Evolutionary conservation across 2,888 invertebrate genomes (phyloP), one percentile per base, ranked within the genome.

Genomic region (Callimorpha dominula): DNA sequence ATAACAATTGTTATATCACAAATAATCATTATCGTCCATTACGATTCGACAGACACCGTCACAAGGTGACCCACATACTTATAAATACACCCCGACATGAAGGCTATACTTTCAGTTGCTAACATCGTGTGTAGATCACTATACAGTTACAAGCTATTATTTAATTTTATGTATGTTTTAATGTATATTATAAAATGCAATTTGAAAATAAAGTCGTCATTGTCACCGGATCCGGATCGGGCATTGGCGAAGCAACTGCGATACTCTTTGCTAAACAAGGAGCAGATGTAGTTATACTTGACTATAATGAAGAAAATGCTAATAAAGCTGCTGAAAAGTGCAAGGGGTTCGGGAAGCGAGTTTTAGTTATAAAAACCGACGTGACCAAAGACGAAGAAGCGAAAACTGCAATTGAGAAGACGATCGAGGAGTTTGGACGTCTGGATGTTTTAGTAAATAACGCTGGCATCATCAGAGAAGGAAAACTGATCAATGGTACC

Each of bases 381-480:
- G 77, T 91, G 17, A 73, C 87, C 3, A 87, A 86, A 66, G 87
- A 87, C 5, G 81, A 85, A 8, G 87, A 90, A 31, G 79, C 78
- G 0, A 82, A 79, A 20, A 76, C 70, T 9, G 78, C 89, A 7
- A 78, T 90, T 1, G 71, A 83, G 12, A 76, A 86, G 72, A 89
- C 90, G 0, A 76, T 91, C 0, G 76, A 83, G 0, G 80, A 78
- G 5, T 89, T 85, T 42, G 86, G 85, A 0, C 86, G 85, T 82
- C 64, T 91, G 0, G 89, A 91, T 46, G 73, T 91, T 3, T 76
- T 91, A 0, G 79, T 91, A 3, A 91, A 91, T 65, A 90, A 89
- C 46, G 90, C 89, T 14, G 91, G 89, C 0, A 83, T 89, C 1
- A 3, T 75, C 6, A 76, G 70, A 15, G 0, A 7, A 1, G 79